Conservation (phyloP, 1,140 invertebrate genomes). For the Panagrolaimus sp. region DNA sequence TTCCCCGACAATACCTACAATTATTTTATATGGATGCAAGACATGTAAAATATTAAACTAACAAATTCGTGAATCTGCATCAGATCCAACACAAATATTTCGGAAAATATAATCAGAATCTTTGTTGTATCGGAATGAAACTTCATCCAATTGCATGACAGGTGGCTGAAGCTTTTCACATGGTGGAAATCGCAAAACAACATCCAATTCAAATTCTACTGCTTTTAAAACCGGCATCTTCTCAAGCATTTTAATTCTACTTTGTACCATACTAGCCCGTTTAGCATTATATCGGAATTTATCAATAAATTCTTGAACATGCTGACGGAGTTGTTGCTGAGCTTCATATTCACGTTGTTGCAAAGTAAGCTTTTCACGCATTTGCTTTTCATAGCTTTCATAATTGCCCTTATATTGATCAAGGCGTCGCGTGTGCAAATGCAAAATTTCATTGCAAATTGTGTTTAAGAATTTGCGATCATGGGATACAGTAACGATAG, state of each 20-base stretch:
- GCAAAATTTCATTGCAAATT: constrained; percentile 92
- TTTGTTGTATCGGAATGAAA: constrained; percentile 76
- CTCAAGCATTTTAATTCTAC: constrained; percentile 96
- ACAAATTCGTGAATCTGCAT: constrained; percentile 91
- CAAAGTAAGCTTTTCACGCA: constrained; percentile 86
- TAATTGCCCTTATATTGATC: constrained; percentile 93
- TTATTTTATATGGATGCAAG: background rate
- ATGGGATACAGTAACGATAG: constrained; percentile 93
- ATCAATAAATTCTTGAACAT: constrained; percentile 82
- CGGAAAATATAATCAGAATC: constrained; percentile 68
- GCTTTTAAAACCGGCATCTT: constrained; percentile 89
- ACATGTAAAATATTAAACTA: too few species aligned
- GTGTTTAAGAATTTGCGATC: constrained; percentile 92
- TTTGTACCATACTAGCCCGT: constrained; percentile 91
- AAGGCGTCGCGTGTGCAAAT: constrained; percentile 79
- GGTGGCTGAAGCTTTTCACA: constrained; percentile 83
- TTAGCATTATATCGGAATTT: constrained; percentile 98
- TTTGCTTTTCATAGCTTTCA: constrained; percentile 71
- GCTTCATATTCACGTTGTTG: constrained; percentile 94
- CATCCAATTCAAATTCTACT: constrained; percentile 84
- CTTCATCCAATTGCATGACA: constrained; percentile 87
- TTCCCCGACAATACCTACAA: constrained; percentile 61
- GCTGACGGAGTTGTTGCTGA: constrained; percentile 84
- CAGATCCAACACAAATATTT: constrained; percentile 80
- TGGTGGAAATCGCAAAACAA: constrained; percentile 84